These are phyloP conservation scores for Hyperoplus lanceolatus DNA, from an alignment of 2,797 vertebrate species.

Conservation along the genomic window DNA sequence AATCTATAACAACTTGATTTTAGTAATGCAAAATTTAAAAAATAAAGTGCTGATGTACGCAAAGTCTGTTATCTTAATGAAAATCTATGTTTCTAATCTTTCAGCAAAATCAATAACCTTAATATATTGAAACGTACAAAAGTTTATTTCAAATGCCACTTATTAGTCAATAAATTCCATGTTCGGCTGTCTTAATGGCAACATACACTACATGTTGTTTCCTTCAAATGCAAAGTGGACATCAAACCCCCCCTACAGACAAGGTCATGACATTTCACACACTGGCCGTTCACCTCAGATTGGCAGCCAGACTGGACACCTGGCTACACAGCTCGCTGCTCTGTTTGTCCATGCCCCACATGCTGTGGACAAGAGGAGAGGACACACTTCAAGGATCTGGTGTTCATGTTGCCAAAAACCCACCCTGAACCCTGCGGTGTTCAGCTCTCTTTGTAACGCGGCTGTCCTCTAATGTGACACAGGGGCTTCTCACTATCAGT, in stretches of 20 bases:
- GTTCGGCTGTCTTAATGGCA: not conserved
- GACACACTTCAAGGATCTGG: slow-evolving; percentile 81
- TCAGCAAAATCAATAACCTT: too few relatives aligned
- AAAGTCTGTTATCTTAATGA: too few relatives aligned
- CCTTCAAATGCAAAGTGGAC: slow-evolving; percentile 24
- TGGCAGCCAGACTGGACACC: slow-evolving; percentile 88
- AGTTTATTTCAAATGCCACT: not conserved
- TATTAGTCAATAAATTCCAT: not conserved
- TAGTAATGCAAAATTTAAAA: not conserved
- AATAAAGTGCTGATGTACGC: not conserved
- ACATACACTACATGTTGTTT: not conserved
- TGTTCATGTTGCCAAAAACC: slow-evolving; percentile 54
- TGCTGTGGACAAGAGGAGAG: slow-evolving; percentile 88
- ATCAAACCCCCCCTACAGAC: slow-evolving; percentile 50
- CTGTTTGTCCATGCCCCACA: slow-evolving; percentile 91
- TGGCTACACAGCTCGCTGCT: slow-evolving; percentile 89
- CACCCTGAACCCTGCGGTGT: slow-evolving; percentile 7
- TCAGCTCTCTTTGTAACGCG: not conserved
- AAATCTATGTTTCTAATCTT: too few relatives aligned
- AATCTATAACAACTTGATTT: not conserved
- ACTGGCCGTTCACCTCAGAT: slow-evolving; percentile 87
- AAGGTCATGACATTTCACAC: slow-evolving; percentile 75
- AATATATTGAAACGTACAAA: not conserved
- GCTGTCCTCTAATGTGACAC: not conserved
- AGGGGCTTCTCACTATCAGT: not conserved